Conservation (phyloP, 37 sponge, comb jelly and placozoan species). For the Crambe crambe region DNA sequence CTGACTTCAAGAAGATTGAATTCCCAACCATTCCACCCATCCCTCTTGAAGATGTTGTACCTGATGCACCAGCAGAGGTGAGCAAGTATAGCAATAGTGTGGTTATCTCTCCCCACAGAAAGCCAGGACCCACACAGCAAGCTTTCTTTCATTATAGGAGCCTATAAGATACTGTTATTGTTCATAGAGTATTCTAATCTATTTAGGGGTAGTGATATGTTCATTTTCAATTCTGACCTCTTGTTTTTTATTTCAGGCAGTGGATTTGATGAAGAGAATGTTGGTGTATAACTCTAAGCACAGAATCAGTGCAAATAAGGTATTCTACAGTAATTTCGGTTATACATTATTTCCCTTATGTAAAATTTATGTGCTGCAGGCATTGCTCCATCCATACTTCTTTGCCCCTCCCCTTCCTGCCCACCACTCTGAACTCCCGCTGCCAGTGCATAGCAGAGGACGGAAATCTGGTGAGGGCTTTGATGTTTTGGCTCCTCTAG, state of each 20-base stretch:
- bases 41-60: constrained; percentile 92
- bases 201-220: too few relatives aligned
- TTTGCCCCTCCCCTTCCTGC: constrained; percentile 96
- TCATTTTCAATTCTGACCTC: too few relatives aligned
- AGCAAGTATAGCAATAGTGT: constrained; percentile 24
- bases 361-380: constrained; percentile 60
- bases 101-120: constrained; percentile 5
- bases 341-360: too few relatives aligned
- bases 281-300: constrained; percentile 78
- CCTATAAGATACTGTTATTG: not conserved
- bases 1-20: constrained; percentile 97
- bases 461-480: constrained; percentile 10
- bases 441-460: constrained; percentile 48
- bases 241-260: constrained; percentile 45
- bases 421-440: constrained; percentile 97
- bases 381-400: constrained; percentile 91
- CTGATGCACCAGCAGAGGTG: constrained; percentile 91
- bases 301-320: constrained; percentile 74
- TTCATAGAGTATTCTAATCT: too few relatives aligned
- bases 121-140: too few relatives aligned
- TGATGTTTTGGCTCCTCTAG: constrained; percentile 48
- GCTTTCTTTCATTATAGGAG: not conserved
- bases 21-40: constrained; percentile 91
- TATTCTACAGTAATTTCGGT: not conserved
- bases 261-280: constrained; percentile 82